Evolutionary conservation across 2,888 invertebrate species (phyloP), one percentile per base, ranked within the genome.

Genomic region (Eupithecia dodoneata): DNA sequence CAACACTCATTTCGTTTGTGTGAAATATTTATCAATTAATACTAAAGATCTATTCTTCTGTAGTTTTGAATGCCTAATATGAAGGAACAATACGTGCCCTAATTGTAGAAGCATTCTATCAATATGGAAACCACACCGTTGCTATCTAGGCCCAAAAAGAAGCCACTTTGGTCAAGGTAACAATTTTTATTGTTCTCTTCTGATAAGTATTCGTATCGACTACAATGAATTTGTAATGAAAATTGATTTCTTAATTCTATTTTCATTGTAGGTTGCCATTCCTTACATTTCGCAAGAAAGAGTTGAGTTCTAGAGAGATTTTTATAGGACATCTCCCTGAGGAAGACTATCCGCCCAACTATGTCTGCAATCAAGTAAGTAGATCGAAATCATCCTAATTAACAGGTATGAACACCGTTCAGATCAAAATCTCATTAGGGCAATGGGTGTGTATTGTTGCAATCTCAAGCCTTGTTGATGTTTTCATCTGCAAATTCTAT

Each of bases 311-410:
- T 7, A 96, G 98, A 85, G 97, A 97, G 67, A 97, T 98, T 84
- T 96, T 96, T 86, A 95, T 98, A 85, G 98, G 98, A 52, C 96
- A 97, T 84, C 93, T 97, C 67, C 97, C 96, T 82, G 96, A 96
- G 74, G 98, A 98, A 86, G 98, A 97, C 87, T 99, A 97, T 94
- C 98, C 99, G 77, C 97, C 98, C 78, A 99, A 99, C 95, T 98
- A 98, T 87, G 99, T 99, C 82, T 97, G 99, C 87, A 99, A 99
- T 96, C 98, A 98, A 95, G 95, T 95, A 83, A 91, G 92, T 87
- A 75, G 9, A 71, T 73, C 59, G 71, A 67, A 75, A 55, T 70
- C n/a, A 76, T 78, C 66, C 63, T 49, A 75, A 67, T 63, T 78
- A 76, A 41, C 73, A 71, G 41, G 44, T 67, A 15, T 4, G 4